phyloP scores from a whole-genome alignment of 2,113 vertebrate genomes.

The Bothrops jararaca region DNA sequence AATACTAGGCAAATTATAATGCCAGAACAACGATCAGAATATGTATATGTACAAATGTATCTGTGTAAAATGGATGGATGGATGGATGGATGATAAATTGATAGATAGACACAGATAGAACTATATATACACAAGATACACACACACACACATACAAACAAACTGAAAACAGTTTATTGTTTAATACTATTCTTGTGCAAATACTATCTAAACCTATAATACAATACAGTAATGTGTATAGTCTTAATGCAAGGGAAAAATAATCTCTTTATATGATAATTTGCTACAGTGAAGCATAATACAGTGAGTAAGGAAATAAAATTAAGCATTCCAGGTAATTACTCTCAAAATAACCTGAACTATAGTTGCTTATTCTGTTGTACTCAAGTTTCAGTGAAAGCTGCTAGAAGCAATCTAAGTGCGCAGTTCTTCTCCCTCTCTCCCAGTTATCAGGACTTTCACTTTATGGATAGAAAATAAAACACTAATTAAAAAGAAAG shows the following conservation, averaged over 20 bases:
- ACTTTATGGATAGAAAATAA: neutral
- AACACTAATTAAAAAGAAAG: neutral
- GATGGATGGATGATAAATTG: neutral
- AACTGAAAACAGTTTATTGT: neutral
- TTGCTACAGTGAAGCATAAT: neutral
- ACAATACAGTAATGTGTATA: neutral
- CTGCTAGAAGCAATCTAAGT: neutral
- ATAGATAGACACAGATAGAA: neutral
- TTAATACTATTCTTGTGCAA: neutral
- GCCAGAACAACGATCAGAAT: neutral
- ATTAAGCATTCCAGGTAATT: neutral
- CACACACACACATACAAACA: neutral
- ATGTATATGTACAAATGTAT: neutral
- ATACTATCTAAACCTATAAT: neutral
- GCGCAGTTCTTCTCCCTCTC: neutral
- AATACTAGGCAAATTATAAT: neutral
- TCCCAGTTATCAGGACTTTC: neutral
- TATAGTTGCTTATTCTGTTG: neutral
- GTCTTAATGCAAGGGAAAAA: neutral
- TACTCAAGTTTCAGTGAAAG: neutral
- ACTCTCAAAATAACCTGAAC: neutral
- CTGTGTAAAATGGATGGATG: neutral
- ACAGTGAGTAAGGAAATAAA: neutral
- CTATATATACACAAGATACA: neutral
- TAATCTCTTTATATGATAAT: neutral